Evolutionary conservation across 1,140 invertebrate species (phyloP), one percentile per base, ranked within the genome.

Genomic region (Diabrotica virgifera): DNA sequence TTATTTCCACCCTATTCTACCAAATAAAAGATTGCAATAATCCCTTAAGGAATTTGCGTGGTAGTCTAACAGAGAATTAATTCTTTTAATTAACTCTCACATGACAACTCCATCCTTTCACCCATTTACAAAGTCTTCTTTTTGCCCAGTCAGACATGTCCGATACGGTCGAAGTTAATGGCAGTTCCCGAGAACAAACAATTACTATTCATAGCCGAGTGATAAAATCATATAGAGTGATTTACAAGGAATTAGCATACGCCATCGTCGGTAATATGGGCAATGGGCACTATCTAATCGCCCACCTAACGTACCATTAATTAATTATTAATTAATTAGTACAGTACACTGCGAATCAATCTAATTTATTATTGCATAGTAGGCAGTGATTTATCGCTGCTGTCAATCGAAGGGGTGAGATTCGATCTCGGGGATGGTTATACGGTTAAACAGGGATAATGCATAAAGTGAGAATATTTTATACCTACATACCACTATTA

Each of bases 241-340:
- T 78, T 78, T 78, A 77, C 75, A 77, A 76, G 76, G 74, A 78
- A 78, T 78, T 78, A 78, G 76, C 76, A 78, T 78, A 78, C 74
- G 72, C 68, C 64, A 69, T 64, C 71, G 74, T 73, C 76, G 74
- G 69, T 68, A 68, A n/a, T 46, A 46, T 46, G 40, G 40, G 40
- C n/a, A 46, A 46, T 46, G n/a, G 40, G 66, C 67, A 76, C 74
- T 78, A 78, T 78, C 76, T 78, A 77, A 77, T 78, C 76, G 71
- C 64, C 14, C 51, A 55, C 63, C 72, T 60, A 71, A 70, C 72
- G 62, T 74, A 76, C 73, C 73, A 73, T 74, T 77, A 77, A 77
- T 77, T 77, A 77, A 77, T 77, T 74, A 72, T 62, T 71, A 73
- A 77, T 77, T 77, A 74, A 76, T 76, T 74, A 73, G 67, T 67